phyloP scores from a whole-genome alignment of 2,888 invertebrate species.

The Schizaphis graminum region DNA sequence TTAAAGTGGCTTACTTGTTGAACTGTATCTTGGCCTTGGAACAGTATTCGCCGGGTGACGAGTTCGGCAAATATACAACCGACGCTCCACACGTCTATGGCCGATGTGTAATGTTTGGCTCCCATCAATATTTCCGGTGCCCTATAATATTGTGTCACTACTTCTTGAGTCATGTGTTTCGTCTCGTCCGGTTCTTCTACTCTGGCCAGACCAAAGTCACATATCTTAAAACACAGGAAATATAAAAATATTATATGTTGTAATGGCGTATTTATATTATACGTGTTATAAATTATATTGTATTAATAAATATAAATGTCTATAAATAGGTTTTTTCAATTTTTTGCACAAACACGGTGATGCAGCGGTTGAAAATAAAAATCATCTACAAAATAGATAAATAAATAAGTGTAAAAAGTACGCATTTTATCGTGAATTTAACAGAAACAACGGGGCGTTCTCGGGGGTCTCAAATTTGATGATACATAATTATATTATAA shows the following conservation, averaged over 20 bases:
- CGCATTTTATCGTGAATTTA: not conserved
- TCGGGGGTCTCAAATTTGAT: not conserved
- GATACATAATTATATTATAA: not conserved
- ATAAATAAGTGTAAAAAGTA: not conserved
- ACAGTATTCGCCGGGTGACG: constrained; percentile 93
- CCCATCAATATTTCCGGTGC: constrained; percentile 99
- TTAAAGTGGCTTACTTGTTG: constrained; percentile 80
- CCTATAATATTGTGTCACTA: constrained; percentile 99
- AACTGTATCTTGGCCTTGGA: constrained; percentile 98
- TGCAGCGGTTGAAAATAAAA: not conserved
- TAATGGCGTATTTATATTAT: not conserved
- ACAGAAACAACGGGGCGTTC: not conserved
- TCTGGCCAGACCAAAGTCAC: constrained; percentile 98
- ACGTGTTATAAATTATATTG: not conserved
- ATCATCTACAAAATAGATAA: not conserved
- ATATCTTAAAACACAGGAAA: constrained; percentile 78
- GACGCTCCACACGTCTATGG: constrained; percentile 99
- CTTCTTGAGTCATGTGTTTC: constrained; percentile 99
- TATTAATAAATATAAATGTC: not conserved
- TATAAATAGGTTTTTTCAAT: not conserved
- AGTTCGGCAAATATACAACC: constrained; percentile 99
- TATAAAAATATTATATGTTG: not conserved
- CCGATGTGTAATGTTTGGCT: constrained; percentile 94
- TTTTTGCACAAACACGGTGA: not conserved
- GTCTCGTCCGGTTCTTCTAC: constrained; percentile 95